Percentiles rank a stretch among this genome's conserved stretches.
phyloP scores from a whole-genome alignment of 2,888 invertebrate species.

The Megalurothrips usitatus region DNA sequence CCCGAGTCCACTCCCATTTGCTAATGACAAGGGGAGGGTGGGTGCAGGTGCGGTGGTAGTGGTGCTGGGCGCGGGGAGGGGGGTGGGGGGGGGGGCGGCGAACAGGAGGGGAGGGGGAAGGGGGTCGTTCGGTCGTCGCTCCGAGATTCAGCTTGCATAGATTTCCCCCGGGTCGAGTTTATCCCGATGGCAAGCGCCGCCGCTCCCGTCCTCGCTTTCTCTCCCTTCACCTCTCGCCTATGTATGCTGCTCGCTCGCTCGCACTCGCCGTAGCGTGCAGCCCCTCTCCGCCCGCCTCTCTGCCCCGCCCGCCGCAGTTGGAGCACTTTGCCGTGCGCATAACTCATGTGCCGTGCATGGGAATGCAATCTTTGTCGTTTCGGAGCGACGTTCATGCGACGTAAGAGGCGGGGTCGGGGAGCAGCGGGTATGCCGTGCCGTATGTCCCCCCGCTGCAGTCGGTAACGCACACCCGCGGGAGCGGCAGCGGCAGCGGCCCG shows the following conservation, averaged over 20 bases:
- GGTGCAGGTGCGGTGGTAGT: neutral
- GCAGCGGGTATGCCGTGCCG: too few species aligned
- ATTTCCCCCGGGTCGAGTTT: conserved; percentile 21
- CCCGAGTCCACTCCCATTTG: too few species aligned
- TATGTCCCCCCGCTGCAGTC: too few species aligned
- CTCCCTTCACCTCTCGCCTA: neutral
- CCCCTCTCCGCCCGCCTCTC: neutral
- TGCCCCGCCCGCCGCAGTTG: neutral
- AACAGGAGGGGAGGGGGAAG: conserved; percentile 19
- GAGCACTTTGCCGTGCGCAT: too few species aligned
- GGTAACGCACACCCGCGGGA: too few species aligned
- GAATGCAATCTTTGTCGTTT: too few species aligned
- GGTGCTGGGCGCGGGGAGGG: neutral
- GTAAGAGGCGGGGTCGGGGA: too few species aligned
- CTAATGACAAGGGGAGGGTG: too few species aligned
- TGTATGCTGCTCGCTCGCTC: neutral
- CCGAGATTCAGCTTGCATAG: conserved; percentile 20
- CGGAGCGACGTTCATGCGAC: too few species aligned
- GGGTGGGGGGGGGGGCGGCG: neutral
- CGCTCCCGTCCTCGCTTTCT: neutral
- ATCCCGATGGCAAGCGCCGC: conserved; percentile 30
- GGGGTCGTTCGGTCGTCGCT: conserved; percentile 29
- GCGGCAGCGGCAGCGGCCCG: too few species aligned
- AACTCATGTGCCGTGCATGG: too few species aligned
- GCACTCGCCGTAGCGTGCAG: neutral